Conservation (phyloP, 1,140 invertebrate species). For the Mactra quadrangularis region DNA sequence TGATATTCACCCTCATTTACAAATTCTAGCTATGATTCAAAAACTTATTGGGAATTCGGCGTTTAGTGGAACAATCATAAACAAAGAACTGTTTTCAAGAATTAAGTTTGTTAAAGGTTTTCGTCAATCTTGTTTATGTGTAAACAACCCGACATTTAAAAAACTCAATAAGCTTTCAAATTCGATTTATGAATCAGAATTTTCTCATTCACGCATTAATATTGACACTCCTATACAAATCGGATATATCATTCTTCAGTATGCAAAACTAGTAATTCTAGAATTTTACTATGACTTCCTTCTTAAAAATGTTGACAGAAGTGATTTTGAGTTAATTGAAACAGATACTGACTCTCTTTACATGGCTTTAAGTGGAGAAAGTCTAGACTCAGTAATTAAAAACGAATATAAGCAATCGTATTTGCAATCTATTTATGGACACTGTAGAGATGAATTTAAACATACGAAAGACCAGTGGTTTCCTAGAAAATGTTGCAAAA, state of each 20-base stretch:
- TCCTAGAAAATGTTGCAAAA: constrained; percentile 18
- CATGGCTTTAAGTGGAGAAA: constrained; percentile 43
- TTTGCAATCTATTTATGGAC: constrained; percentile 32
- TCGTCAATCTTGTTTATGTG: background rate
- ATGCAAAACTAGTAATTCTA: constrained; percentile 68
- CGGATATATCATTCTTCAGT: constrained; percentile 65
- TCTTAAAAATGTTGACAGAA: constrained; percentile 54
- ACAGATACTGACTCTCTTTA: constrained; percentile 67
- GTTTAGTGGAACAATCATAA: constrained; percentile 23
- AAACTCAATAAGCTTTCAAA: background rate
- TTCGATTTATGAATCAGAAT: constrained; percentile 18
- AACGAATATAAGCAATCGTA: background rate
- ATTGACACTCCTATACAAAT: constrained; percentile 57
- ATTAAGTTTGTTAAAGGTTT: constrained; percentile 25
- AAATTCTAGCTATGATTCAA: constrained; percentile 10
- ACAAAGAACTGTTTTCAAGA: constrained; percentile 15
- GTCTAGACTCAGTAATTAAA: constrained; percentile 38
- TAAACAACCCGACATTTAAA: constrained; percentile 9
- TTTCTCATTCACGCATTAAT: background rate
- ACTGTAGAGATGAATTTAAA: constrained; percentile 15
- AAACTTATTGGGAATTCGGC: constrained; percentile 1
- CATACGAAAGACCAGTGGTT: constrained; percentile 4
- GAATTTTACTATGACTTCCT: constrained; percentile 70
- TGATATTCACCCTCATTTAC: constrained; percentile 24
- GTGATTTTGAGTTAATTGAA: background rate